Base-by-base conservation (phyloP, 2,113 vertebrate genomes). In the Rattus rattus region DNA sequence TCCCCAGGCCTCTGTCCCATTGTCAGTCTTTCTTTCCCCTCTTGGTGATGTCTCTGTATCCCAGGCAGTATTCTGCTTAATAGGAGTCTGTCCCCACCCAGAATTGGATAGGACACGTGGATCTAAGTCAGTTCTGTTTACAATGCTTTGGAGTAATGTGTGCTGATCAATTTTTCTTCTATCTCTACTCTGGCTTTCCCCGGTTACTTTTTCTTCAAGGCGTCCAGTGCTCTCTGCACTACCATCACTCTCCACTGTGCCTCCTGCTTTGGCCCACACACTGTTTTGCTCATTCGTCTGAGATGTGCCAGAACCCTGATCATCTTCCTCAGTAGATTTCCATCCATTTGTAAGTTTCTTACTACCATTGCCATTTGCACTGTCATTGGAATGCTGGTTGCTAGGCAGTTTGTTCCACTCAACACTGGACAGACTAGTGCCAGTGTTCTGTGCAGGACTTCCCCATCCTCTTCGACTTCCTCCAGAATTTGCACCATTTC, bases 51-150 rank as follows among this genome's bases (percentile, higher is more conserved):
- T 95, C 95, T 99, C 99, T 0, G 99, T 99, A 81, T 99, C 99
- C 99, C 99, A 99, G 98, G 99, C 98, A 96, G 99, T 99, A 98
- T 99, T 99, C 98, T 99, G 99, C 97, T 99, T 99, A 97, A 99
- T 98, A 86, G 99, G 99, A 84, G 99, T 99, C 98, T 99, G 99
- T 96, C 99, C 99, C 99, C 99, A 99, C 76, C 99, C 99, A 43
- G 99, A 99, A 99, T 99, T 99, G 98, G 99, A 99, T 39, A 99
- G 99, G 98, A 99, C 99, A 93, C 99, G 99, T 0, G 99, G 99
- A 98, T 99, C 99, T 97, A 99, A 97, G 96, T 99, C 99, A 17
- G 98, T 98, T 98, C 97, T 98, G 96, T 98, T 98, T 95, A 99
- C 97, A 92, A 99, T 98, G 67, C 99, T 98, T 98, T 98, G 98